Conservation (phyloP, 2,113 vertebrate species). For the Danionella cerebrum region DNA sequence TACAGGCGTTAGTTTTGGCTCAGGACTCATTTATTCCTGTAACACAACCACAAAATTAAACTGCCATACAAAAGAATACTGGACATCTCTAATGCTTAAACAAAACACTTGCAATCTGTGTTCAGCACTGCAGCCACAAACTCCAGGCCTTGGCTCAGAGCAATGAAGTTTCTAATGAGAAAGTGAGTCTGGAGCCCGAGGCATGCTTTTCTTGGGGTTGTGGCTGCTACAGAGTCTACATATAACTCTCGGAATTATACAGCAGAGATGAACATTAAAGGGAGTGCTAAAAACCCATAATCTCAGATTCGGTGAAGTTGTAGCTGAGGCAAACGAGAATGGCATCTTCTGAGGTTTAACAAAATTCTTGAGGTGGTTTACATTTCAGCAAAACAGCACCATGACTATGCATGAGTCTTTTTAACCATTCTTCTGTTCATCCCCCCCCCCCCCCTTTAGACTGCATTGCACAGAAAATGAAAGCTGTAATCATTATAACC, state of each 20-base stretch:
- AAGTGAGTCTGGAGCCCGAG: conserved; percentile 20
- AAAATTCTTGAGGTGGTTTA: conserved; percentile 10
- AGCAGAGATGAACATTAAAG: conserved; percentile 56
- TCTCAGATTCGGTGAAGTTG: conserved; percentile 14
- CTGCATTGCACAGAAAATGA: conserved; percentile 54
- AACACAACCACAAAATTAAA: conserved; percentile 32
- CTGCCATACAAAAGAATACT: conserved; percentile 16
- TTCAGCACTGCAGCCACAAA: background rate
- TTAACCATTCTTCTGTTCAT: too few relatives aligned
- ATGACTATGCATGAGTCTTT: too few relatives aligned
- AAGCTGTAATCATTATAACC: conserved; percentile 57
- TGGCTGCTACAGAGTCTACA: conserved; percentile 43
- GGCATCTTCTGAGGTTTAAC: too few relatives aligned
- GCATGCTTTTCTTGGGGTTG: conserved; percentile 13
- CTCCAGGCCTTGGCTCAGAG: background rate
- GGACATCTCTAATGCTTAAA: background rate
- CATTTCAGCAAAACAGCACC: background rate
- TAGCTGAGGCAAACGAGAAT: conserved; percentile 30
- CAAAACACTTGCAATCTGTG: background rate
- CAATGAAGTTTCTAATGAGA: conserved; percentile 20
- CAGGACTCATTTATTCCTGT: conserved; percentile 27
- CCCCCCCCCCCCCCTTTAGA: conserved; percentile 41
- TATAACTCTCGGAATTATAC: conserved; percentile 60
- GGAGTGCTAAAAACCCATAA: conserved; percentile 26
- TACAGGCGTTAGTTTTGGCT: conserved; percentile 17